Evolutionary conservation across 2,888 invertebrate genomes (phyloP).

Genomic region (Temnothorax ravouxi): DNA sequence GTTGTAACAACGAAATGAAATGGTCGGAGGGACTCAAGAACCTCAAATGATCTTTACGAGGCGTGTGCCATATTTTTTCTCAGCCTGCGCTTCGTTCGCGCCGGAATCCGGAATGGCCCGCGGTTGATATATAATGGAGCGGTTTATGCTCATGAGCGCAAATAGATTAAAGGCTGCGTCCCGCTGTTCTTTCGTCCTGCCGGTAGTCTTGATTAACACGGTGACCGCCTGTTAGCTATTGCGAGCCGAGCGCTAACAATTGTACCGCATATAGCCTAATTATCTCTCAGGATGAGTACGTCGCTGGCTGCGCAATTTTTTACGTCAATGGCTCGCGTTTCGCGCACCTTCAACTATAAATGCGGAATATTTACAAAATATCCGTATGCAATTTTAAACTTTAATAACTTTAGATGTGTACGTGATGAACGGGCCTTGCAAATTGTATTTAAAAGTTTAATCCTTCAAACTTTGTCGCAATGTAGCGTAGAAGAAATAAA

Average conservation of each 20-base stretch:
- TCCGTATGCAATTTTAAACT: background rate
- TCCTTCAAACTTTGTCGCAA: background rate
- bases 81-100: background rate
- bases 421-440: background rate
- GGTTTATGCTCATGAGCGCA: conserved; percentile 65
- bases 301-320: background rate
- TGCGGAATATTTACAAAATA: background rate
- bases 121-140: conserved; percentile 48
- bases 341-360: background rate
- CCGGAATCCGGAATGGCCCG: conserved; percentile 14
- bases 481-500: background rate
- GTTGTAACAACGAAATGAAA: background rate
- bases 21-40: background rate
- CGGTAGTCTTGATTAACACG: conserved; percentile 51
- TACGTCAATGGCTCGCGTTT: too few relatives aligned
- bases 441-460: background rate
- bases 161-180: conserved; percentile 73
- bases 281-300: background rate
- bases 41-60: background rate
- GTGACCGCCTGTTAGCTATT: conserved; percentile 34
- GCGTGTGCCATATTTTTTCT: background rate
- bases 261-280: background rate
- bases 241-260: conserved; percentile 25
- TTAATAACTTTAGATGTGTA: background rate
- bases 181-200: conserved; percentile 61